A percentile compares a stretch with the other conserved stretches of the same genome.
Conservation (phyloP, 2,113 vertebrate species). For the Upupa epops region DNA sequence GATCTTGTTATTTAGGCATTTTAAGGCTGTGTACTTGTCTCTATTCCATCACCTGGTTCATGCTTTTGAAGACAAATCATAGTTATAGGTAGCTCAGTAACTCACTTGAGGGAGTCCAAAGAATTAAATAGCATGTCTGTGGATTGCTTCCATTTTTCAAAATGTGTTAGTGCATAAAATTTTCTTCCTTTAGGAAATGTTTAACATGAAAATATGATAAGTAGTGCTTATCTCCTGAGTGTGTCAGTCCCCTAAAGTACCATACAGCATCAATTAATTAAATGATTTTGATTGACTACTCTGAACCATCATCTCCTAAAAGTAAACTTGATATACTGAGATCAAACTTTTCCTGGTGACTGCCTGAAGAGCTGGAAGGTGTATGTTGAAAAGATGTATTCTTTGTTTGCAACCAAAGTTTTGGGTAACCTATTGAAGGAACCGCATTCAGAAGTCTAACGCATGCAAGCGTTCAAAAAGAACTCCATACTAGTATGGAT, state of each 20-base stretch:
- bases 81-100: background rate
- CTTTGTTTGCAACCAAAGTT: background rate
- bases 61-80: background rate
- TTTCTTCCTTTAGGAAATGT: background rate
- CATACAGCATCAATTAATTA: constrained; percentile 21
- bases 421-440: background rate
- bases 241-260: background rate
- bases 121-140: background rate
- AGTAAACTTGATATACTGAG: background rate
- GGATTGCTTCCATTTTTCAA: background rate
- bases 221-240: background rate
- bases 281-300: constrained; percentile 1
- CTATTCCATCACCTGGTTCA: background rate
- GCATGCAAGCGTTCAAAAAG: background rate
- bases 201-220: background rate
- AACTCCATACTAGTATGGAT: background rate
- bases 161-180: background rate
- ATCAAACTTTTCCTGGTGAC: background rate
- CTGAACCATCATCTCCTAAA: constrained; percentile 12
- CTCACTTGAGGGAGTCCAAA: too few relatives aligned
- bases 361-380: background rate
- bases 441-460: background rate
- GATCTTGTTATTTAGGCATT: background rate
- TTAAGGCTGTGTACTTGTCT: background rate
- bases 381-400: background rate